Conservation (phyloP, 1,140 invertebrate genomes). For the Adoxophyes honmai region DNA sequence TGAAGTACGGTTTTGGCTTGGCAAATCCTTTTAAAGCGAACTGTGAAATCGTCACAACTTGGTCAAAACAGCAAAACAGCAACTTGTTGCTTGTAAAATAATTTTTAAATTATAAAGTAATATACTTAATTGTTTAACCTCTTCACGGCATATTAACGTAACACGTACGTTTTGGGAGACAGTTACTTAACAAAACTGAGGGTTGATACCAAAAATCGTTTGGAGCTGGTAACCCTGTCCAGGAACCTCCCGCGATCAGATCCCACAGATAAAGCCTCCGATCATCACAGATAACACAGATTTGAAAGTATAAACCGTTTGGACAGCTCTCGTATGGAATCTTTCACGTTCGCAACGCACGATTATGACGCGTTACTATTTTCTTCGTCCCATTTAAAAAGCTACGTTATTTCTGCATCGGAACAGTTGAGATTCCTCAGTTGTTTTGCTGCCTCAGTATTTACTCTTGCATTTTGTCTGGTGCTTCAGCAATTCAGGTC, state of each 20-base stretch:
- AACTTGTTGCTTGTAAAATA: too few species aligned
- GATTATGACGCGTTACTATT: slow-evolving; percentile 52
- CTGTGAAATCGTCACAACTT: too few species aligned
- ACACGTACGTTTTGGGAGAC: too few species aligned
- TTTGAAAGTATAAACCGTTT: slow-evolving; percentile 77
- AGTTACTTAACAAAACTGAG: too few species aligned
- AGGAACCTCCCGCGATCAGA: slow-evolving; percentile 53
- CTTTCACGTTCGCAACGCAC: slow-evolving; percentile 67
- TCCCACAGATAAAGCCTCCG: slow-evolving; percentile 63
- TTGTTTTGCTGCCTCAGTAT: slow-evolving; percentile 19
- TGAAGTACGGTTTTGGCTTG: too few species aligned
- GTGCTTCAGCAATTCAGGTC: slow-evolving; percentile 38
- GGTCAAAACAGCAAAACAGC: too few species aligned
- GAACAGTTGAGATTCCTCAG: slow-evolving; percentile 33
- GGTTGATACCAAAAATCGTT: too few species aligned
- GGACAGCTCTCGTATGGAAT: slow-evolving; percentile 72
- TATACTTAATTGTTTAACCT: too few species aligned
- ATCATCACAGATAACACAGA: slow-evolving; percentile 69
- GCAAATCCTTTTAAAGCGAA: too few species aligned
- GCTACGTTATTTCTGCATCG: slow-evolving; percentile 13
- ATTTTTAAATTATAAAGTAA: too few species aligned
- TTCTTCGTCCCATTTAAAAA: slow-evolving; percentile 25
- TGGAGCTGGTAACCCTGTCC: too few species aligned
- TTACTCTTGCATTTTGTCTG: slow-evolving; percentile 34
- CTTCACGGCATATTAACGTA: too few species aligned